Conservation (phyloP, 1,140 invertebrate genomes). For the Spodoptera litura region DNA sequence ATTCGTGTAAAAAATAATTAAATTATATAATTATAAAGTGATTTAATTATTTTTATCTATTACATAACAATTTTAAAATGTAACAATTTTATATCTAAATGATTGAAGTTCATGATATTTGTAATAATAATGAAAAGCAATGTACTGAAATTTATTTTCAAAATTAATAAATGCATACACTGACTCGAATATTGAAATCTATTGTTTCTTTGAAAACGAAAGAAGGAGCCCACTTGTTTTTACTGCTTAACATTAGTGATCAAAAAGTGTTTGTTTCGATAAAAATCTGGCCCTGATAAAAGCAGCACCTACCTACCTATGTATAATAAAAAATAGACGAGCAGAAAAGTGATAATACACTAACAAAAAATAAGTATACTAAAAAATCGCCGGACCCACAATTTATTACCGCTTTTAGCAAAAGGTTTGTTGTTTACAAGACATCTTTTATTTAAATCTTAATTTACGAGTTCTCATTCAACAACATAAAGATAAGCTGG, state of each 20-base stretch:
- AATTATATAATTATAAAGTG: too few relatives aligned
- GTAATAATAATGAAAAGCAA: too few relatives aligned
- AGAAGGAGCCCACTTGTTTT: not conserved
- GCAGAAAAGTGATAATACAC: constrained; percentile 61
- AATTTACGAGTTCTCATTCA: constrained; percentile 76
- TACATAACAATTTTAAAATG: too few relatives aligned
- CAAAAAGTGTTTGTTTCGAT: constrained; percentile 35
- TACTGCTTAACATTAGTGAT: not conserved
- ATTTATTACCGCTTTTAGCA: constrained; percentile 81
- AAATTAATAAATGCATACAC: not conserved
- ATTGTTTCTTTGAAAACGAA: too few relatives aligned
- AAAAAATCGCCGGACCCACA: constrained; percentile 65
- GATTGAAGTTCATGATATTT: too few relatives aligned
- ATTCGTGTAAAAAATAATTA: constrained; percentile 27
- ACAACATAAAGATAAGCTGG: constrained; percentile 69
- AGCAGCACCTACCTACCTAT: constrained; percentile 11
- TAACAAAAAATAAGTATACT: constrained; percentile 56
- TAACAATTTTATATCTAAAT: too few relatives aligned
- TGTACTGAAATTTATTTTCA: not conserved
- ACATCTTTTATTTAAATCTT: constrained; percentile 80
- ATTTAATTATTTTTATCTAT: too few relatives aligned
- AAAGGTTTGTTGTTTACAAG: constrained; percentile 80
- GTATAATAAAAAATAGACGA: constrained; percentile 50
- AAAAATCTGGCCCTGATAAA: constrained; percentile 49
- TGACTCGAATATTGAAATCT: not conserved